Conservation (phyloP, 92 coral and sea anemone genomes). For the Siderastrea radians region DNA sequence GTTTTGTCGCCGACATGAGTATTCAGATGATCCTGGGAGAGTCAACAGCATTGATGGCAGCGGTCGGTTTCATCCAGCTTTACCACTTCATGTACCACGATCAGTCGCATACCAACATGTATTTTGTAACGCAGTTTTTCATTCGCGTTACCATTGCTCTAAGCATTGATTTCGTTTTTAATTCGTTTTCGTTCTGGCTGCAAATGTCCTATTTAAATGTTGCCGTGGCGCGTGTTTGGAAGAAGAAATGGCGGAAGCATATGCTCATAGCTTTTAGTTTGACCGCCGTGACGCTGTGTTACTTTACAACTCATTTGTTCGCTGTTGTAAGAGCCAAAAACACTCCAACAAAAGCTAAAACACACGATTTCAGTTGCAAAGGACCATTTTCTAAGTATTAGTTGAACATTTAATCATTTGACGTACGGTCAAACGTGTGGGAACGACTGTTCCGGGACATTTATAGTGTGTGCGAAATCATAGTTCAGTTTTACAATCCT, state of each 20-base stretch:
- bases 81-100: conserved; percentile 66
- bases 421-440: background rate
- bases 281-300: conserved; percentile 31
- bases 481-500: no score
- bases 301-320: conserved; percentile 42
- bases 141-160: conserved; percentile 61
- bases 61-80: conserved; percentile 72
- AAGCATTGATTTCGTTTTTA: conserved; percentile 65
- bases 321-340: conserved; percentile 27
- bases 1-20: conserved; percentile 77
- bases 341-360: background rate
- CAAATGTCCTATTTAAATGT: conserved; percentile 48
- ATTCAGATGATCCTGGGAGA: conserved; percentile 79
- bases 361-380: conserved; percentile 28
- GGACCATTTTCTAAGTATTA: conserved; percentile 34
- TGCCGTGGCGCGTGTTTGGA: conserved; percentile 65
- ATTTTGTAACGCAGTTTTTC: conserved; percentile 42
- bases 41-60: conserved; percentile 65
- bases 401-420: background rate
- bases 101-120: background rate
- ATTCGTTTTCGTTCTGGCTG: conserved; percentile 51
- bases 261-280: conserved; percentile 21
- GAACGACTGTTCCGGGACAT: no score
- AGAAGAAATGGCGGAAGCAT: conserved; percentile 61
- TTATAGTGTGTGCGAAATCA: no score